phyloP scores from a whole-genome alignment of 92 coral and sea anemone genomes.

The Heteractis magnifica region DNA sequence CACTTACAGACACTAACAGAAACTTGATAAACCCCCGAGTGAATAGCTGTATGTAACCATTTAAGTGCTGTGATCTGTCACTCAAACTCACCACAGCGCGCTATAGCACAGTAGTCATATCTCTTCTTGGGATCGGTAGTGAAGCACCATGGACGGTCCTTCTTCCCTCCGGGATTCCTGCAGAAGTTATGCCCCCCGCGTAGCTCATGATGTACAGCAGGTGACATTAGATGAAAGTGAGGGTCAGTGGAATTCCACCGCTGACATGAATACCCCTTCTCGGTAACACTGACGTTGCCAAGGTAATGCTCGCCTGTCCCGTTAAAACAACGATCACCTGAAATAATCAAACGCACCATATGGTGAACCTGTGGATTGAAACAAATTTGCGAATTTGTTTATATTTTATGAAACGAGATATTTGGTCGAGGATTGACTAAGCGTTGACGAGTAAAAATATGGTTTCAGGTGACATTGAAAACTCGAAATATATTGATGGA shows the following conservation, averaged over 20 bases:
- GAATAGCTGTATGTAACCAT: not conserved
- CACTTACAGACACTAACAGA: no score
- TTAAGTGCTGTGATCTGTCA: not conserved
- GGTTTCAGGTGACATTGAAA: no score
- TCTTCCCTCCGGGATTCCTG: conserved; percentile 95
- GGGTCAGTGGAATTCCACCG: conserved; percentile 76
- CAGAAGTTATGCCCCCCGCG: conserved; percentile 92
- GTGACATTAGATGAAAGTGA: conserved; percentile 64
- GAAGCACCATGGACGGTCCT: conserved; percentile 86
- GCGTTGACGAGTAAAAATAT: no score
- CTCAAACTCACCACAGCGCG: conserved; percentile 79
- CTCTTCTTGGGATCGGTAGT: conserved; percentile 57
- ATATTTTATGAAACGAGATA: no score
- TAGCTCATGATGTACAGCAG: conserved; percentile 66
- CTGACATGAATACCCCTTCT: conserved; percentile 78
- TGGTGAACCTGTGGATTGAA: no score
- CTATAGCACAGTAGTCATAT: conserved; percentile 77
- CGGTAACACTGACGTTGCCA: conserved; percentile 87
- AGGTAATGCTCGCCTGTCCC: conserved; percentile 71
- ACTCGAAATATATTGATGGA: no score
- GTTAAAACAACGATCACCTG: conserved; percentile 72
- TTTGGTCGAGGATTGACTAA: no score
- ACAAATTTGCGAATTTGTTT: no score
- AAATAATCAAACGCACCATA: no score
- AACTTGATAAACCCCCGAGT: not conserved